Evolutionary conservation across 2,888 invertebrate genomes (phyloP).

Genomic region (Cosmia pyralina): DNA sequence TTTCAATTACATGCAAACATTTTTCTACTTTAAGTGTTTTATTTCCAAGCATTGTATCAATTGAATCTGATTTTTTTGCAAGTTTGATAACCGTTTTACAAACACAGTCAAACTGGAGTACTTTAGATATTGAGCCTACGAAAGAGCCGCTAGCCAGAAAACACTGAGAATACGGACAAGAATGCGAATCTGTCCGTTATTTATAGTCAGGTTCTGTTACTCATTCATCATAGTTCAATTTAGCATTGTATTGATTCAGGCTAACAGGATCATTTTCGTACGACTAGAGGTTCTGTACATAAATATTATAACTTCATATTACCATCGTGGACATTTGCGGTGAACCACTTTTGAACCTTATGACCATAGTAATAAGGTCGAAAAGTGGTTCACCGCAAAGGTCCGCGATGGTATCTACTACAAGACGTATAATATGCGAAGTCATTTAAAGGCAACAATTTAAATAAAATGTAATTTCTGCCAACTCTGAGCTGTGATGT

Average conservation of each 20-base stretch:
- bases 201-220: background rate
- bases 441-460: slow-evolving; percentile 39
- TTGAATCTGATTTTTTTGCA: background rate
- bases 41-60: background rate
- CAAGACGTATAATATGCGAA: slow-evolving; percentile 21
- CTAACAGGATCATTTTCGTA: slow-evolving; percentile 27
- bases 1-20: background rate
- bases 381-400: too few species aligned
- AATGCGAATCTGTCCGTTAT: background rate
- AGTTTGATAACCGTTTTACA: background rate
- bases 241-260: background rate
- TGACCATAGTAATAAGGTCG: too few species aligned
- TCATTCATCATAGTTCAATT: background rate
- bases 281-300: slow-evolving; percentile 8
- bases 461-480: slow-evolving; percentile 41
- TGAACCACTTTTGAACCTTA: too few species aligned
- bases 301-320: slow-evolving; percentile 20
- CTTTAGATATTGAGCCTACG: too few species aligned
- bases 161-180: too few species aligned
- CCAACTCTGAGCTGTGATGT: slow-evolving; percentile 26
- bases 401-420: too few species aligned
- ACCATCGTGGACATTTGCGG: background rate
- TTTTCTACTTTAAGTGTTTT: background rate
- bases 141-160: too few species aligned
- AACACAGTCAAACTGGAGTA: too few species aligned